Evolutionary conservation across 2,797 vertebrate species (phyloP), one percentile per base, ranked within the genome.

Genomic region (Menidia menidia): DNA sequence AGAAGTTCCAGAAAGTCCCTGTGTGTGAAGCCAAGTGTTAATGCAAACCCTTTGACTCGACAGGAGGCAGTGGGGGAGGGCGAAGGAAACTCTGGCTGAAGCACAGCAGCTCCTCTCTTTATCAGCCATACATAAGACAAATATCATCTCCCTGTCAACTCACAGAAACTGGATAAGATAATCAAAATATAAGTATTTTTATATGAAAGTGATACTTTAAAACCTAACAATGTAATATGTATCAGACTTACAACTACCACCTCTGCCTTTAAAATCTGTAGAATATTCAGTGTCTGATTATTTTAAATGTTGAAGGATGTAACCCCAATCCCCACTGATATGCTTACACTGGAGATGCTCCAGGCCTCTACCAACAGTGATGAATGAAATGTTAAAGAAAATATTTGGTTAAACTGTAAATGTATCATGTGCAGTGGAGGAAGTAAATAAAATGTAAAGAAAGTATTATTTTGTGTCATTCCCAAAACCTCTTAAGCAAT

Each of bases 1-100:
- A 73, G 33, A 43, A 19, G 55, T 58, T 82, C 66, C 53, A 86
- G 88, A 90, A 92, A 92, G 83, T 83, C 88, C 88, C 87, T 64
- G 44, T 55, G 2, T 42, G 51, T 62, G 60, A 47, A 88, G 90
- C 89, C 91, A 92, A 91, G 75, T 62, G 71, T 83, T 86, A 84
- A 88, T 79, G 75, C 82, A 88, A 87, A 86, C 80, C 83, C 82
- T 85, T 80, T 80, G 80, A 61, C 78, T 83, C 73, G 30, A 67
- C 75, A 65, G 77, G 73, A 78, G 62, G 60, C 54, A 72, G 67
- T 71, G 61, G 75, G 67, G 64, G 35, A 39, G 67, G 59, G 57
- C 73, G 68, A 79, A 74, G 60, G 50, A 63, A 56, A 31, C 65
- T 59, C 68, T 51, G 61, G 15, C 62, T 77, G 16, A 39, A 33